Conservation (phyloP, 2,797 vertebrate genomes). For the Argentina silus region DNA sequence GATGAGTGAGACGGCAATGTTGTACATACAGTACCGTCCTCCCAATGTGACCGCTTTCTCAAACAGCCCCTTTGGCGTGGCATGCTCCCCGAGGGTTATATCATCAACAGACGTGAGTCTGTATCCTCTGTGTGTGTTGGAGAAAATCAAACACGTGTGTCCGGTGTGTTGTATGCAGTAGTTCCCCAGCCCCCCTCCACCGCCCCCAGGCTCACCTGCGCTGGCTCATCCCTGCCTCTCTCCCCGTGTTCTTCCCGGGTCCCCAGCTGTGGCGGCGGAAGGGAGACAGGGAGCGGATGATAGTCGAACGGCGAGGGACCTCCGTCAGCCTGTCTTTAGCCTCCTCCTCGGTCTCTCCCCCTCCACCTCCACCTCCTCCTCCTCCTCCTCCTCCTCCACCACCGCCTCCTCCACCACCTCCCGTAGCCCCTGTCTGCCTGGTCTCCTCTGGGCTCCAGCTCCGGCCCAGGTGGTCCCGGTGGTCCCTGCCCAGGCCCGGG, state of each 20-base stretch:
- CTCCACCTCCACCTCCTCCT: conserved; percentile 23
- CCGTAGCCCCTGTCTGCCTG: conserved; percentile 41
- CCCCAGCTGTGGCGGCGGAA: conserved; percentile 97
- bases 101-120: no score
- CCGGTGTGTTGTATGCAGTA: background rate
- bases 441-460: conserved; percentile 82
- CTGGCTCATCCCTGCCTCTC: conserved; percentile 88
- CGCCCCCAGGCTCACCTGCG: conserved; percentile 81
- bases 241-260: conserved; percentile 87
- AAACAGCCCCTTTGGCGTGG: no score
- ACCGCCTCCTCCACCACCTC: conserved; percentile 1
- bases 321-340: conserved; percentile 90
- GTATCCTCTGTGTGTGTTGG: no score
- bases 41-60: no score
- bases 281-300: conserved; percentile 87
- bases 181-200: background rate
- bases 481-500: conserved; percentile 57
- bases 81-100: no score
- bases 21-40: no score
- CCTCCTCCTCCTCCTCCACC: conserved; percentile 54
- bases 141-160: no score
- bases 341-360: conserved; percentile 86
- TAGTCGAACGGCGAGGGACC: conserved; percentile 74
- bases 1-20: no score
- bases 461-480: conserved; percentile 49